Evolutionary conservation across 2,888 invertebrate species (phyloP).

Genomic region (Euzophera pinguis): DNA sequence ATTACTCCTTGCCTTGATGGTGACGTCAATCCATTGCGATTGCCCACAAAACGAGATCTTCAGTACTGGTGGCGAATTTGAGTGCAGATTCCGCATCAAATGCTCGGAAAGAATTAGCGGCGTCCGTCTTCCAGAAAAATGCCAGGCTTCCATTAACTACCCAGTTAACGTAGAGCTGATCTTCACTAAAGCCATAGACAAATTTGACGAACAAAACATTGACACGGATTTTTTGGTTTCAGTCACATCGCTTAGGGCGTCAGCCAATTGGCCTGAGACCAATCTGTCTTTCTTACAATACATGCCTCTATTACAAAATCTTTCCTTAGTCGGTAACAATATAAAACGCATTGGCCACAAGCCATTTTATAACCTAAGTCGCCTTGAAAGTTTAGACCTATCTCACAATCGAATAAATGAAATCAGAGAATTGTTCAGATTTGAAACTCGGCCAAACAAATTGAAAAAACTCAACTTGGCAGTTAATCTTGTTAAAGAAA

Average conservation of each 20-base stretch:
- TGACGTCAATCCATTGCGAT: constrained; percentile 32
- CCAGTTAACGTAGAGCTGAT: constrained; percentile 46
- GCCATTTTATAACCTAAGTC: constrained; percentile 47
- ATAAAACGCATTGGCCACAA: constrained; percentile 39
- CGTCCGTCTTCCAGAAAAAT: constrained; percentile 39
- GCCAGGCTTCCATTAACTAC: constrained; percentile 51
- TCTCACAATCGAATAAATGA: constrained; percentile 47
- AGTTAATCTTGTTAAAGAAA: constrained; percentile 42
- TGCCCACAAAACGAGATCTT: constrained; percentile 40
- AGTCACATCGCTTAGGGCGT: constrained; percentile 46
- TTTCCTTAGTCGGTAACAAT: constrained; percentile 40
- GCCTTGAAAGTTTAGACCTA: constrained; percentile 48
- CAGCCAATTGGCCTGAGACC: constrained; percentile 41
- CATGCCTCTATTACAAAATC: constrained; percentile 41
- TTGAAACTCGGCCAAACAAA: constrained; percentile 46
- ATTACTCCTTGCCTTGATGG: constrained; percentile 29
- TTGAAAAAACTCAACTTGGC: constrained; percentile 45
- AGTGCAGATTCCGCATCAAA: constrained; percentile 43
- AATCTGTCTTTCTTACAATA: constrained; percentile 45
- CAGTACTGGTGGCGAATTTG: constrained; percentile 21
- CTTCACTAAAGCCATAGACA: constrained; percentile 40
- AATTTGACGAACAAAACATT: constrained; percentile 30
- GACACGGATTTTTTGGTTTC: constrained; percentile 39
- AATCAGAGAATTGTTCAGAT: constrained; percentile 48
- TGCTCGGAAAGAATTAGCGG: constrained; percentile 44